phyloP scores from a whole-genome alignment of 1,140 invertebrate genomes.

The Diachasmimorpha longicaudata region DNA sequence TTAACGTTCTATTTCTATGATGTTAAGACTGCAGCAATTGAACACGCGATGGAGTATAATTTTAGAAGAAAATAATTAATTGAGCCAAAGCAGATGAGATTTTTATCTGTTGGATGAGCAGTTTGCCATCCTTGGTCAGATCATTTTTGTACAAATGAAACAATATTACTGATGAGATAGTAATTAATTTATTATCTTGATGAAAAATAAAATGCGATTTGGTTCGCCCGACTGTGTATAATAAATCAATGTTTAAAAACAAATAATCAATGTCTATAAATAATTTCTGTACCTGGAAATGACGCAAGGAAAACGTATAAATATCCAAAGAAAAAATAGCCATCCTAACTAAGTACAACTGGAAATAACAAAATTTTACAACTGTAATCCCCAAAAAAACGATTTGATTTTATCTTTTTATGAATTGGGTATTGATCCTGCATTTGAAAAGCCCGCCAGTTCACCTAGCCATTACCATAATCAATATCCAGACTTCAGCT shows the following conservation, averaged over 20 bases:
- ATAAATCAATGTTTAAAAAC: constrained; percentile 35
- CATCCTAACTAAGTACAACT: too few species aligned
- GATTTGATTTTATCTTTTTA: neutral
- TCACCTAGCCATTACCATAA: neutral
- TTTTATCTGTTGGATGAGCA: constrained; percentile 17
- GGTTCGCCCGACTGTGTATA: constrained; percentile 42
- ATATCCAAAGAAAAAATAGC: too few species aligned
- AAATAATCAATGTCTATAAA: neutral
- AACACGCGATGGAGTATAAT: neutral
- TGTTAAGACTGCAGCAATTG: constrained; percentile 21
- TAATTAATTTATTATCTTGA: constrained; percentile 33
- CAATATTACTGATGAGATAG: constrained; percentile 25
- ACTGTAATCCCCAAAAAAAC: too few species aligned
- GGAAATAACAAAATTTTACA: too few species aligned
- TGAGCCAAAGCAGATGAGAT: constrained; percentile 8
- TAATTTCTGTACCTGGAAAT: neutral
- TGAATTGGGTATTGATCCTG: neutral
- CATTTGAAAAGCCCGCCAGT: neutral
- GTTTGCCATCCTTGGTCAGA: constrained; percentile 31
- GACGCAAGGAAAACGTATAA: too few species aligned
- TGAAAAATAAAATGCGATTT: constrained; percentile 30
- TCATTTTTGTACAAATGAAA: constrained; percentile 46
- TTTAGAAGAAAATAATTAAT: neutral
- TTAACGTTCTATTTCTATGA: constrained; percentile 10
- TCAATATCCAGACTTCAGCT: neutral